Conservation (phyloP, 2,888 invertebrate species). For the Stratiomys singularior region DNA sequence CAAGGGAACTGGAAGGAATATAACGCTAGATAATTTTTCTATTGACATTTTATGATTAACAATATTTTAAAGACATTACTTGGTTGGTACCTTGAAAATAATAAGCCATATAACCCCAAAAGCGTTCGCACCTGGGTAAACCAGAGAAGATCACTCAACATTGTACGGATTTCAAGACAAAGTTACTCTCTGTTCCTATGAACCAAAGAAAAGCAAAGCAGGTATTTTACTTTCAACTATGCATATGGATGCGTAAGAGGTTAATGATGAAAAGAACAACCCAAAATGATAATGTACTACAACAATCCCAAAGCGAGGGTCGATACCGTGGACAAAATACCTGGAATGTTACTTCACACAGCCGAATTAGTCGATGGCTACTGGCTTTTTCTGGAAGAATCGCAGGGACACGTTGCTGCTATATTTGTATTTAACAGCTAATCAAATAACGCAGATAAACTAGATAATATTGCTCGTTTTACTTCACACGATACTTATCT, state of each 20-base stretch:
- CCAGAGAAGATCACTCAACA: slow-evolving; percentile 50
- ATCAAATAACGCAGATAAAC: too few species aligned
- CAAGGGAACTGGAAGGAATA: slow-evolving; percentile 25
- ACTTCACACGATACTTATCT: too few species aligned
- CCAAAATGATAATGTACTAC: slow-evolving; percentile 21
- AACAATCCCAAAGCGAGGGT: slow-evolving; percentile 33
- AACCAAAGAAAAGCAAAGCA: slow-evolving; percentile 52
- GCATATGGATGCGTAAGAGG: neutral
- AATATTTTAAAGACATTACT: slow-evolving; percentile 24
- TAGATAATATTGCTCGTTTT: too few species aligned
- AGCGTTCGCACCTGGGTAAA: neutral
- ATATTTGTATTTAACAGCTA: too few species aligned
- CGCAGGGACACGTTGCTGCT: too few species aligned
- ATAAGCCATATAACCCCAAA: slow-evolving; percentile 30
- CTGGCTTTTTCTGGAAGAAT: slow-evolving; percentile 8
- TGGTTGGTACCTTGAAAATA: slow-evolving; percentile 33
- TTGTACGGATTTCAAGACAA: slow-evolving; percentile 52
- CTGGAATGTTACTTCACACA: neutral
- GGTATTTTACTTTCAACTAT: slow-evolving; percentile 40
- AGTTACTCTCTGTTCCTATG: slow-evolving; percentile 50
- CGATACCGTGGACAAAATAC: slow-evolving; percentile 15
- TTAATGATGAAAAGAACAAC: slow-evolving; percentile 17
- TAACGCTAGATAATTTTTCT: slow-evolving; percentile 19
- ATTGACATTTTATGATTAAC: neutral
- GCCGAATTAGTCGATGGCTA: slow-evolving; percentile 3